Percentiles rank a stretch among this genome's conserved stretches.
Conservation (phyloP, 2,113 vertebrate species). For the Turnix velox region DNA sequence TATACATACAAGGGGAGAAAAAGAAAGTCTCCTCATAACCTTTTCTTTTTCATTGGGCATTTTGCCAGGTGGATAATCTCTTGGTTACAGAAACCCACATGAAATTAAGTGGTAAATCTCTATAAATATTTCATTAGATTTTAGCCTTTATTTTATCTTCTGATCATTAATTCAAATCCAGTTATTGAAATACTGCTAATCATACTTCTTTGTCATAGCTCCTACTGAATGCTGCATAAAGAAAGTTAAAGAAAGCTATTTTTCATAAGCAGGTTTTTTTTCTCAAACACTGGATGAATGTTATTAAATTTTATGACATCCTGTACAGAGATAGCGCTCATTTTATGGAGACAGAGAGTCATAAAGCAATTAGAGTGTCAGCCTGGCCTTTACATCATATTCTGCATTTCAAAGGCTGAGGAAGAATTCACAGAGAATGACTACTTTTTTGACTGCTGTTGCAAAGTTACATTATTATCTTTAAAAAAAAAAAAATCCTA, state of each 20-base stretch:
- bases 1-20: neutral
- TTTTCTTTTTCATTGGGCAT: neutral
- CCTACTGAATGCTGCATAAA: neutral
- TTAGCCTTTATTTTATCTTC: neutral
- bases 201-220: neutral
- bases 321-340: neutral
- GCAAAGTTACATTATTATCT: neutral
- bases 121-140: neutral
- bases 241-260: neutral
- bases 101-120: neutral
- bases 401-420: neutral
- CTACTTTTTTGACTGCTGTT: neutral
- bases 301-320: slow-evolving; percentile 19
- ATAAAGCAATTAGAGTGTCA: slow-evolving; percentile 7
- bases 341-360: neutral
- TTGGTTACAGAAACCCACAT: neutral
- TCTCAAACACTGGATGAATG: neutral
- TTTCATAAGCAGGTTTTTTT: neutral
- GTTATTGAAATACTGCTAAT: neutral
- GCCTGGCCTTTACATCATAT: neutral
- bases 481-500: neutral
- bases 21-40: neutral
- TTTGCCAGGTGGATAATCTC: neutral
- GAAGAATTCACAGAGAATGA: neutral
- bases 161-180: neutral